Percentiles rank a stretch among this genome's conserved stretches.
Conservation (phyloP, 2,113 vertebrate genomes). For the Sylvietta virens region DNA sequence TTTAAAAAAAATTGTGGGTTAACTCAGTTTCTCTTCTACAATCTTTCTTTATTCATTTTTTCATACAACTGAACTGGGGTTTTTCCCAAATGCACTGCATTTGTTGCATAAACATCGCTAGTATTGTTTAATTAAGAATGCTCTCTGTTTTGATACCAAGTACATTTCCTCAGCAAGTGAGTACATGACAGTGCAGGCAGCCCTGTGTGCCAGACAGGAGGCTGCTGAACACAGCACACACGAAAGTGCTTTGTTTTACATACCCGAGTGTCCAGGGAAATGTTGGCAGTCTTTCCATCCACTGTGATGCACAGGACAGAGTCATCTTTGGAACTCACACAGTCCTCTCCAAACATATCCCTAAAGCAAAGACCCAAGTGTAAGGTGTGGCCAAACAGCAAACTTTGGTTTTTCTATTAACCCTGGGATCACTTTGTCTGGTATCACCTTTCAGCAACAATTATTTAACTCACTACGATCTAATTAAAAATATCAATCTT, state of each 20-base stretch:
- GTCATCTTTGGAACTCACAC: slow-evolving; percentile 79
- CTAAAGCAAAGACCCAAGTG: slow-evolving; percentile 42
- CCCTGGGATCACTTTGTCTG: background rate
- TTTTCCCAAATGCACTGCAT: background rate
- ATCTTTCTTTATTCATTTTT: background rate
- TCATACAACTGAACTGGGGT: background rate
- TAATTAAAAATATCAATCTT: background rate
- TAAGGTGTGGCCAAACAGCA: background rate
- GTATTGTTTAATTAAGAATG: background rate
- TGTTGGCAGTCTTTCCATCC: slow-evolving; percentile 82
- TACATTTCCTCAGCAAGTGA: background rate
- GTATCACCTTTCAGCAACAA: background rate
- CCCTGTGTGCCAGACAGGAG: background rate
- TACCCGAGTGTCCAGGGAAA: slow-evolving; percentile 86
- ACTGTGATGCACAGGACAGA: slow-evolving; percentile 79
- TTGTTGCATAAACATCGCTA: background rate
- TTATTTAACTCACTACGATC: background rate
- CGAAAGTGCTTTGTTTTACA: background rate
- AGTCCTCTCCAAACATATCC: slow-evolving; percentile 95
- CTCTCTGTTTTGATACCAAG: background rate
- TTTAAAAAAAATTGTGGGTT: background rate
- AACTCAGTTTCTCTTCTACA: background rate
- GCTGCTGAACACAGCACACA: background rate
- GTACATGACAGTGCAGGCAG: background rate
- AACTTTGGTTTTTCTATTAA: background rate